A percentile compares a stretch with the other conserved stretches of the same genome.
Conservation (phyloP, 1,140 invertebrate species). For the Cyclina sinensis region DNA sequence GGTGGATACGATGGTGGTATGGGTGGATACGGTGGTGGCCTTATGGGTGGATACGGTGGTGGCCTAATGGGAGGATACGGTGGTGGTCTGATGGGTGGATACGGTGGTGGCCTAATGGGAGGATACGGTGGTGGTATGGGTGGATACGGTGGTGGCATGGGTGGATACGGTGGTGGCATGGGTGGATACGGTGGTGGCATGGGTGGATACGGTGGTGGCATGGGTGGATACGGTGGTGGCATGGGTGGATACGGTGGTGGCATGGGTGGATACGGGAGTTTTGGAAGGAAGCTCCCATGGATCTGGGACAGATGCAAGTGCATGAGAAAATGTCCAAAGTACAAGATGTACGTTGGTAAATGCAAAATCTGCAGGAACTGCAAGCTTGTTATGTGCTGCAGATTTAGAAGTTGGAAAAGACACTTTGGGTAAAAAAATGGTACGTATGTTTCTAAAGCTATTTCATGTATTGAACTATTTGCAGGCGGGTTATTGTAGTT, state of each 20-base stretch:
- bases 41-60: neutral
- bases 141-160: neutral
- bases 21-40: neutral
- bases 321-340: no score
- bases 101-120: neutral
- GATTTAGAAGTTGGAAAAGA: no score
- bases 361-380: no score
- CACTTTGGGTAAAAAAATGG: no score
- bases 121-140: neutral
- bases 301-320: neutral
- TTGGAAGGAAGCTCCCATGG: neutral
- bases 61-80: neutral
- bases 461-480: no score
- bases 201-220: neutral
- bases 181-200: neutral
- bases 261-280: neutral
- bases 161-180: neutral
- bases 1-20: constrained; percentile 1
- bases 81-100: neutral
- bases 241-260: neutral
- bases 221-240: neutral
- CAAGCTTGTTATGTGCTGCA: no score
- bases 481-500: no score
- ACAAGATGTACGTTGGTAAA: no score
- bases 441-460: no score